Conservation (phyloP, 23 tunicate genomes). For the Halocynthia aurantium region DNA sequence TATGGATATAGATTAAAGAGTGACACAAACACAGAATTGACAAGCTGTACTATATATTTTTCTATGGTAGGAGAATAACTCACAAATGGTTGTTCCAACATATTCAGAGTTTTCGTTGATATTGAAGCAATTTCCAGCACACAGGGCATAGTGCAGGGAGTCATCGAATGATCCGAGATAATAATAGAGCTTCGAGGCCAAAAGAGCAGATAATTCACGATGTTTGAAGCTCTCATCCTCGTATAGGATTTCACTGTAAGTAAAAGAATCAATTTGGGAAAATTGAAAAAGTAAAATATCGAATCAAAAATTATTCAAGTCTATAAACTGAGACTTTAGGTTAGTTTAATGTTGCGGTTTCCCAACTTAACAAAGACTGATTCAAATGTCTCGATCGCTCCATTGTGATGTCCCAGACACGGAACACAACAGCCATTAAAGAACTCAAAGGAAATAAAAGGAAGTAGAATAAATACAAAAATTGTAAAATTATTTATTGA, state of each 20-base stretch:
- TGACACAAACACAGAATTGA: too few relatives aligned
- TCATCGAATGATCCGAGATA: conserved; percentile 92
- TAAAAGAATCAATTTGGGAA: neutral
- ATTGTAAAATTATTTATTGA: too few relatives aligned
- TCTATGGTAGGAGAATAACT: conserved; percentile 4
- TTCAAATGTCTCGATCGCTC: too few relatives aligned
- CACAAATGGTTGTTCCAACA: conserved; percentile 86
- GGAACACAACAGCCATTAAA: too few relatives aligned
- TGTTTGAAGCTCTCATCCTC: conserved; percentile 80
- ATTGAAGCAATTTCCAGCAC: conserved; percentile 78
- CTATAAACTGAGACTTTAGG: too few relatives aligned
- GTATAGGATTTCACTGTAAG: conserved; percentile 69
- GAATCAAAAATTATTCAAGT: neutral
- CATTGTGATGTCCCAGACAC: too few relatives aligned
- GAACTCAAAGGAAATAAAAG: too few relatives aligned
- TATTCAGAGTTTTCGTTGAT: conserved; percentile 84
- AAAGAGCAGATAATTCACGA: conserved; percentile 84
- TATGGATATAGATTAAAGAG: too few relatives aligned
- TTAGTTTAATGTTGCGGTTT: too few relatives aligned
- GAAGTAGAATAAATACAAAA: too few relatives aligned
- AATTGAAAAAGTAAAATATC: conserved; percentile 1
- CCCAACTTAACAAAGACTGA: too few relatives aligned
- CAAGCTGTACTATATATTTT: too few relatives aligned
- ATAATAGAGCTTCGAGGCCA: conserved; percentile 96
- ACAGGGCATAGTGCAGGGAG: conserved; percentile 74